A percentile compares a stretch with the other conserved stretches of the same genome.
Conservation (phyloP, 2,888 invertebrate species). For the Dinocampus coccinellae region DNA sequence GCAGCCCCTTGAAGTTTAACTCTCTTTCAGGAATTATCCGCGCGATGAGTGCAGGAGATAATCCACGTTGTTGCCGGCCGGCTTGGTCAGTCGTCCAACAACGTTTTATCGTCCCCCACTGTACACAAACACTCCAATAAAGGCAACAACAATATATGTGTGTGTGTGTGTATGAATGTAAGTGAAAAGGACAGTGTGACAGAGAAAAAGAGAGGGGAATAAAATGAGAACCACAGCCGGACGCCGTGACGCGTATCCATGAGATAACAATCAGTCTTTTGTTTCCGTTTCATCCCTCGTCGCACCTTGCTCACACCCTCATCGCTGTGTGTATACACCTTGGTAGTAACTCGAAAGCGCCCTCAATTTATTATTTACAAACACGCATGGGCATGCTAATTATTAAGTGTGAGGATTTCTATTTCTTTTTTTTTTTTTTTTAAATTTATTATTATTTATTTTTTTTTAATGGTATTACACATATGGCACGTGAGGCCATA, state of each 20-base stretch:
- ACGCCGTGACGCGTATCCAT: slow-evolving; percentile 53
- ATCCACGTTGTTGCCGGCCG: slow-evolving; percentile 18
- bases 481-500: no score
- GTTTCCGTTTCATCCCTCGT: slow-evolving; percentile 64
- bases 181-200: background rate
- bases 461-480: no score
- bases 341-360: background rate
- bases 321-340: slow-evolving; percentile 8
- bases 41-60: slow-evolving; percentile 29
- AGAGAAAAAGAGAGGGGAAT: background rate
- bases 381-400: slow-evolving; percentile 28
- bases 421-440: no score
- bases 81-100: slow-evolving; percentile 18
- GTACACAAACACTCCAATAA: slow-evolving; percentile 18
- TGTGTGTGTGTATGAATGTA: no score
- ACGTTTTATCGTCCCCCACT: slow-evolving; percentile 26
- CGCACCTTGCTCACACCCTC: slow-evolving; percentile 53
- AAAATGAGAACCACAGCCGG: slow-evolving; percentile 40
- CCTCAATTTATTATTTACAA: slow-evolving; percentile 29
- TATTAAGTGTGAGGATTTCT: slow-evolving; percentile 19
- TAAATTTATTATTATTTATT: no score
- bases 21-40: slow-evolving; percentile 24
- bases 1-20: background rate
- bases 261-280: slow-evolving; percentile 62
- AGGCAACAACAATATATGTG: background rate